Percentiles rank a stretch among this genome's conserved stretches.
These are phyloP conservation scores for Proterorhinus semilunaris DNA, from an alignment of 2,113 vertebrate species.

Conservation along the genomic window DNA sequence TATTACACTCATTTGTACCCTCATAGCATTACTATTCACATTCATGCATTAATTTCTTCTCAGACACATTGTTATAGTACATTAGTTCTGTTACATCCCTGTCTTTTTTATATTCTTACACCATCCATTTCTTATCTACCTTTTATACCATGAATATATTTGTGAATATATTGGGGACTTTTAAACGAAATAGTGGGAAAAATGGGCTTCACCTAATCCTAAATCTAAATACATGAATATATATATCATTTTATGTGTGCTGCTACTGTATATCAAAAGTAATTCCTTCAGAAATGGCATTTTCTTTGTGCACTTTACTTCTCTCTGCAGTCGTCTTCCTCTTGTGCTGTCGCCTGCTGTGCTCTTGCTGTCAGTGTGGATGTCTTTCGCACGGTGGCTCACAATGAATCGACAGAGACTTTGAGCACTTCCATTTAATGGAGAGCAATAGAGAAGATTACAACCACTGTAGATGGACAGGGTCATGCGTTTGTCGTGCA, in stretches of 20 bases:
- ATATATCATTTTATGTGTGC: neutral
- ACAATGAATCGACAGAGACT: slow-evolving; percentile 23
- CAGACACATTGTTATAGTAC: neutral
- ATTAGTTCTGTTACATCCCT: neutral
- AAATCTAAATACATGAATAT: neutral
- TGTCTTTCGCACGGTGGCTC: slow-evolving; percentile 6
- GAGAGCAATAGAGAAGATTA: slow-evolving; percentile 26
- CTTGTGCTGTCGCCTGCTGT: slow-evolving; percentile 1
- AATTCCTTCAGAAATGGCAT: slow-evolving; percentile 32
- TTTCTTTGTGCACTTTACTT: neutral
- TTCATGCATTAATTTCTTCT: neutral
- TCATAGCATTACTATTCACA: neutral
- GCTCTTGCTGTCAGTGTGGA: slow-evolving; percentile 6
- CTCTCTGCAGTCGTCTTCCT: neutral
- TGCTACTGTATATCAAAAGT: neutral
- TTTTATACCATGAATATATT: slow-evolving; percentile 20
- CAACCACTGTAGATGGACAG: slow-evolving; percentile 19
- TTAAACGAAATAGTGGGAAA: neutral
- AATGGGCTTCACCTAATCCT: neutral
- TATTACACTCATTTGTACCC: neutral
- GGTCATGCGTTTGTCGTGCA: slow-evolving; percentile 25
- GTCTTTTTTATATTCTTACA: neutral
- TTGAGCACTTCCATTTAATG: slow-evolving; percentile 38
- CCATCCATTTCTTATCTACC: slow-evolving; percentile 20
- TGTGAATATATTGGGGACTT: slow-evolving; percentile 1